Conservation (phyloP, 2,888 invertebrate species). For the Thymelicus lineola region DNA sequence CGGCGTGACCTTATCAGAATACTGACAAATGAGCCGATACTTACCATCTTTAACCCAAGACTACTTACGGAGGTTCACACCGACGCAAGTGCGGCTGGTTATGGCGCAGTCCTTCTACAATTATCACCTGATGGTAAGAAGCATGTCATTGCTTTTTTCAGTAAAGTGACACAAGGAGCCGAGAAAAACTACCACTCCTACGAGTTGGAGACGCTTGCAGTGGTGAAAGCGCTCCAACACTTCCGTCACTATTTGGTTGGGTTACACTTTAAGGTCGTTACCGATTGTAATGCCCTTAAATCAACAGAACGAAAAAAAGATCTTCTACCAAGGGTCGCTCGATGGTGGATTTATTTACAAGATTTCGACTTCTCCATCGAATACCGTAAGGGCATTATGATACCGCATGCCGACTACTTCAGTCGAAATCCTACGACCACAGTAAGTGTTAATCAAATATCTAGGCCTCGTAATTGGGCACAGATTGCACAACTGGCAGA, state of each 20-base stretch:
- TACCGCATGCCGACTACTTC: no score
- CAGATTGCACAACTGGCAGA: constrained; percentile 41
- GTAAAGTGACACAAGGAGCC: constrained; percentile 42
- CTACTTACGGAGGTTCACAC: constrained; percentile 40
- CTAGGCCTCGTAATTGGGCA: constrained; percentile 42
- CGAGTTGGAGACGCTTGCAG: constrained; percentile 44
- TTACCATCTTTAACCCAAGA: constrained; percentile 39
- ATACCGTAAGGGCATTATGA: neutral
- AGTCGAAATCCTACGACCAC: no score
- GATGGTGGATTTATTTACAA: constrained; percentile 49
- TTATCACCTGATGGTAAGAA: constrained; percentile 16
- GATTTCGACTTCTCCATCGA: neutral
- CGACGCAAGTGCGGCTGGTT: constrained; percentile 40
- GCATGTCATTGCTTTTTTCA: constrained; percentile 40
- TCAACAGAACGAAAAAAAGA: constrained; percentile 49
- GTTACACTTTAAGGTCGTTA: constrained; percentile 43
- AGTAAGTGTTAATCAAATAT: neutral
- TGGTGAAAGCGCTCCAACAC: constrained; percentile 42
- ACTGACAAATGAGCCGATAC: constrained; percentile 39
- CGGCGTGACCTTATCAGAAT: constrained; percentile 33
- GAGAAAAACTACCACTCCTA: constrained; percentile 42
- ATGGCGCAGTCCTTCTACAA: constrained; percentile 43
- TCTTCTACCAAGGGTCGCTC: constrained; percentile 49
- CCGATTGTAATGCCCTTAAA: constrained; percentile 54
- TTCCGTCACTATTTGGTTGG: constrained; percentile 45